Percentiles rank a stretch among this genome's conserved stretches.
Conservation (phyloP, 2,113 vertebrate species). For the Alligator mississippiensis region DNA sequence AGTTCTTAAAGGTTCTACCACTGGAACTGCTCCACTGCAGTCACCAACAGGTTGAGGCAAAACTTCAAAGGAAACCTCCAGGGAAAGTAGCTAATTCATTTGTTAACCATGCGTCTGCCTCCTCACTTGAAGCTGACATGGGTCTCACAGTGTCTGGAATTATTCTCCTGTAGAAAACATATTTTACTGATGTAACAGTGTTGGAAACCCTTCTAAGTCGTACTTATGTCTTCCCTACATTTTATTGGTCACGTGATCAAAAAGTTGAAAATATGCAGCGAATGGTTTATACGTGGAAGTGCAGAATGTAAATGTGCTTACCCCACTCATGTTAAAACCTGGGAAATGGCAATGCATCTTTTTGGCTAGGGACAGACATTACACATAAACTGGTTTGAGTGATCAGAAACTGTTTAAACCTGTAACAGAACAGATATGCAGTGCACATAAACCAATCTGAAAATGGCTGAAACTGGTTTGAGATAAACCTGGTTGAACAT, state of each 20-base stretch:
- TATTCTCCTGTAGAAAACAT: fast-evolving
- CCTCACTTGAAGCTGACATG: not conserved
- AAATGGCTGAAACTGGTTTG: no score
- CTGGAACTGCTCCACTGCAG: not conserved
- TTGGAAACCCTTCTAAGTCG: not conserved
- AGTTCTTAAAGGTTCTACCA: not conserved
- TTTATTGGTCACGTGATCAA: not conserved
- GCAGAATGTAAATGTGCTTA: not conserved
- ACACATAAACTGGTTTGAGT: not conserved
- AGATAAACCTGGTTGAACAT: no score
- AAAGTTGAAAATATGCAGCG: not conserved
- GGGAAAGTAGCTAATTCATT: not conserved
- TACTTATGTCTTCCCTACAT: not conserved
- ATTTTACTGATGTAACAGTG: not conserved
- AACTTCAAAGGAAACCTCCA: not conserved
- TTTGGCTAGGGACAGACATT: not conserved
- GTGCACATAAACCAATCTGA: no score
- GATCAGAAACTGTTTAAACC: no score
- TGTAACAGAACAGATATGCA: no score
- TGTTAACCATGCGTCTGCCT: not conserved
- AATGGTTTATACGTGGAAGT: not conserved
- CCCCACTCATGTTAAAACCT: not conserved
- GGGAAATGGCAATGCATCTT: not conserved
- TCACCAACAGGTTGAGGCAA: not conserved
- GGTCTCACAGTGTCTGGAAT: not conserved